Percentiles rank a stretch among this genome's conserved stretches.
Conservation (phyloP, 1,140 invertebrate species). For the Diorhabda sublineata region DNA sequence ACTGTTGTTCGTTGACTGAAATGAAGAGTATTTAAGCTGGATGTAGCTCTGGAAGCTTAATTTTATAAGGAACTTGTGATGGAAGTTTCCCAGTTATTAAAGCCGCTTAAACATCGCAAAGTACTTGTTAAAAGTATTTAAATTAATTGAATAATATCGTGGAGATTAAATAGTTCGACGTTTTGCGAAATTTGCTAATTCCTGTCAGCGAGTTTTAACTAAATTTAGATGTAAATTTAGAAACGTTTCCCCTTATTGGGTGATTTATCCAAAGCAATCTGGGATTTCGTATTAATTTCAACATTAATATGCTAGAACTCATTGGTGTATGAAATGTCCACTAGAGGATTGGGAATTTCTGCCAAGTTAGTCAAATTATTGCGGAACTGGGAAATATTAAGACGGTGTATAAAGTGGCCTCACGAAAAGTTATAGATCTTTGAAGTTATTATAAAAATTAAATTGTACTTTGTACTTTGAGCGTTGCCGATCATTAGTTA, state of each 20-base stretch:
- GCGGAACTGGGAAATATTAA: too few relatives aligned
- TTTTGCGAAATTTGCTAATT: slow-evolving; percentile 8
- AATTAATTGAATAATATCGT: slow-evolving; percentile 17
- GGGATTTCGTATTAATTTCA: background rate
- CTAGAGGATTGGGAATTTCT: too few relatives aligned
- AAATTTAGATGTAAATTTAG: background rate
- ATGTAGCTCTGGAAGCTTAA: slow-evolving; percentile 5
- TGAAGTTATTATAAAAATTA: too few relatives aligned
- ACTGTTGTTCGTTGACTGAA: too few relatives aligned
- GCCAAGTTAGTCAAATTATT: too few relatives aligned
- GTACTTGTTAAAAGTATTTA: slow-evolving; percentile 16
- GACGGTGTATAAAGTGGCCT: too few relatives aligned
- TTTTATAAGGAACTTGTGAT: slow-evolving; percentile 8
- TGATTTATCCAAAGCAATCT: background rate
- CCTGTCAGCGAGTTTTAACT: slow-evolving; percentile 8
- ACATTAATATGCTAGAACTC: too few relatives aligned
- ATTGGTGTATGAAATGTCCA: too few relatives aligned
- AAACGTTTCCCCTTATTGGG: background rate
- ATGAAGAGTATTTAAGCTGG: background rate
- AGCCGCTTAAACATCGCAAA: slow-evolving; percentile 15
- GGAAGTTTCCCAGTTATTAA: slow-evolving; percentile 9
- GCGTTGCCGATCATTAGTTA: too few relatives aligned
- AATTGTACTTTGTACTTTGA: too few relatives aligned
- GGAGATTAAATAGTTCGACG: slow-evolving; percentile 7
- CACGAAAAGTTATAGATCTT: too few relatives aligned